Conservation (phyloP, 2,113 vertebrate species). For the Macquaria ambigua region DNA sequence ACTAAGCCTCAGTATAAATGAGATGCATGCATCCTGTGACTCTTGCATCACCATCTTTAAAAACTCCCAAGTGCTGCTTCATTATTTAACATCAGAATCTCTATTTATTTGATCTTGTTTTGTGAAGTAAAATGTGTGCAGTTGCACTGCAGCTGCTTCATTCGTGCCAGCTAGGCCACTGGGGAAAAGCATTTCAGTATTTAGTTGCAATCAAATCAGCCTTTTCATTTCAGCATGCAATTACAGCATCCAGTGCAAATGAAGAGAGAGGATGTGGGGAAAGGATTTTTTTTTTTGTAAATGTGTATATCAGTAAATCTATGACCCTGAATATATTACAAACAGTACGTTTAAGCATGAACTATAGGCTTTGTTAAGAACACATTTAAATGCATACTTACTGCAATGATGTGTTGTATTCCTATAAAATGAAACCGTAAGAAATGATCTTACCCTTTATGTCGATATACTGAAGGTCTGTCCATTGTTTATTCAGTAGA, state of each 20-base stretch:
- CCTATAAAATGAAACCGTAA: background rate
- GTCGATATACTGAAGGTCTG: constrained; percentile 31
- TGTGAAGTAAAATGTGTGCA: constrained; percentile 3
- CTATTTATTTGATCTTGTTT: background rate
- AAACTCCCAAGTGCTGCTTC: background rate
- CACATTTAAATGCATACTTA: background rate
- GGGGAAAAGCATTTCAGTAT: constrained; percentile 15
- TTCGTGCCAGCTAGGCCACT: constrained; percentile 36
- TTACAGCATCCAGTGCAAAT: constrained; percentile 20
- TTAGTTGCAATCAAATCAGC: constrained; percentile 46
- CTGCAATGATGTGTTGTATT: constrained; percentile 29
- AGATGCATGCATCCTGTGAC: constrained; percentile 8
- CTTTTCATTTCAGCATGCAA: constrained; percentile 24
- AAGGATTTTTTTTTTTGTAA: background rate
- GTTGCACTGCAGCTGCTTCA: constrained; percentile 39
- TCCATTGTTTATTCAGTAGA: constrained; percentile 53
- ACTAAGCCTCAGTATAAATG: background rate
- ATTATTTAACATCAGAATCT: background rate
- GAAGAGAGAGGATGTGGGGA: background rate
- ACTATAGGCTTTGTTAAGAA: background rate
- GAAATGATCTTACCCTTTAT: constrained; percentile 66
- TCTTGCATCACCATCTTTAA: background rate
- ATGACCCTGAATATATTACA: background rate
- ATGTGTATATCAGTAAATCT: background rate
- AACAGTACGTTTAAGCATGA: background rate